Evolutionary conservation across 2,113 vertebrate species (phyloP).

Genomic region (Cyanoramphus novaezelandiae): DNA sequence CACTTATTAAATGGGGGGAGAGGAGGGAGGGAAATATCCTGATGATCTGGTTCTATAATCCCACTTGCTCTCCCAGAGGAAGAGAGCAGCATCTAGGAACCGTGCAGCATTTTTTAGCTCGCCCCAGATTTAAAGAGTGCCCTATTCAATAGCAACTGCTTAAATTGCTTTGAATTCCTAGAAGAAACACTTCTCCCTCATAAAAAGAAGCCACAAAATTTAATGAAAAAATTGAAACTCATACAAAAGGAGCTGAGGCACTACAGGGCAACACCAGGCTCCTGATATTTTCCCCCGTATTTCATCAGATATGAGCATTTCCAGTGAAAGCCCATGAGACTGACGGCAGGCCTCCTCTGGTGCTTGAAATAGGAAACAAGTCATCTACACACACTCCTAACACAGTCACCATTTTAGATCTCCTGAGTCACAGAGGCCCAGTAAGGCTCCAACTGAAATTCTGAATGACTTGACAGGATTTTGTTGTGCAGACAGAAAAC

Average conservation of each 20-base stretch:
- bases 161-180: background rate
- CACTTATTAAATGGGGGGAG: background rate
- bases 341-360: background rate
- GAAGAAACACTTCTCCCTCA: background rate
- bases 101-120: background rate
- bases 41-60: background rate
- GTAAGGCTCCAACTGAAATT: background rate
- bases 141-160: background rate
- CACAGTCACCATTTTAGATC: background rate
- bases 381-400: background rate
- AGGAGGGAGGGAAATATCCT: background rate
- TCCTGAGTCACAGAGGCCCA: background rate
- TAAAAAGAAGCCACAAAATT: background rate
- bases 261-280: background rate
- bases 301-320: background rate
- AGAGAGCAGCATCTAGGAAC: background rate
- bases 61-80: background rate
- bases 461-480: background rate
- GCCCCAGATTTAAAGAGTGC: background rate
- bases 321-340: background rate
- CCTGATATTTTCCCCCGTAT: background rate
- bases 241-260: background rate
- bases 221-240: background rate
- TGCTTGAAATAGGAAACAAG: background rate
- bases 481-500: background rate